phyloP scores from a whole-genome alignment of 2,797 vertebrate species.

The Sitta carolinensis region DNA sequence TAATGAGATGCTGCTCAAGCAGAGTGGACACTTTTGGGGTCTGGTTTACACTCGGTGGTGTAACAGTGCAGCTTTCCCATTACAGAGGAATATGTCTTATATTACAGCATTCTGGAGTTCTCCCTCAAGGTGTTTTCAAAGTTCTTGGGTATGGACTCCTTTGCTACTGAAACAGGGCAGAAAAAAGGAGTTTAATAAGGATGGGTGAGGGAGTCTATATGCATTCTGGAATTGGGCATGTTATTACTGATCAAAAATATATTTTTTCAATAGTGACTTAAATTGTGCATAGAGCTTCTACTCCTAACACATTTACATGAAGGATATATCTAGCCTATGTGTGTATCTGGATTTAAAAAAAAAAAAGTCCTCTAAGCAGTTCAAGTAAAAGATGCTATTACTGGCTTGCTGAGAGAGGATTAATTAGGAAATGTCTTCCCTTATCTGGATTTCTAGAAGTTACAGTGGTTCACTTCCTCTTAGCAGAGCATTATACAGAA shows the following conservation, averaged over 20 bases:
- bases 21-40: not conserved
- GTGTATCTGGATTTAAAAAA: not conserved
- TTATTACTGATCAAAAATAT: not conserved
- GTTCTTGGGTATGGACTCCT: not conserved
- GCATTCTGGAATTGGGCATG: not conserved
- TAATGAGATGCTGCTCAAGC: not conserved
- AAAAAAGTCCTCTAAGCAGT: conserved; percentile 11
- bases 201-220: not conserved
- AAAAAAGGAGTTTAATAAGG: not conserved
- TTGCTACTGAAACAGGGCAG: not conserved
- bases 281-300: not conserved
- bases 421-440: conserved; percentile 53
- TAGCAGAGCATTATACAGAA: not conserved
- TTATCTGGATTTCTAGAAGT: conserved; percentile 65
- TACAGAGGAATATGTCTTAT: not conserved
- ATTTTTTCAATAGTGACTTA: not conserved
- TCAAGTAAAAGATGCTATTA: conserved; percentile 35
- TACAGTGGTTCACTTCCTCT: conserved; percentile 63
- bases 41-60: not conserved
- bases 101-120: not conserved
- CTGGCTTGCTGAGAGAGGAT: conserved; percentile 40
- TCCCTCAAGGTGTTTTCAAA: not conserved
- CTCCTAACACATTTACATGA: not conserved
- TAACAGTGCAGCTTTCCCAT: not conserved
- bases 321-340: not conserved